Conservation (phyloP, 37 sponge, comb jelly and placozoan species). For the Halichondria panicea region DNA sequence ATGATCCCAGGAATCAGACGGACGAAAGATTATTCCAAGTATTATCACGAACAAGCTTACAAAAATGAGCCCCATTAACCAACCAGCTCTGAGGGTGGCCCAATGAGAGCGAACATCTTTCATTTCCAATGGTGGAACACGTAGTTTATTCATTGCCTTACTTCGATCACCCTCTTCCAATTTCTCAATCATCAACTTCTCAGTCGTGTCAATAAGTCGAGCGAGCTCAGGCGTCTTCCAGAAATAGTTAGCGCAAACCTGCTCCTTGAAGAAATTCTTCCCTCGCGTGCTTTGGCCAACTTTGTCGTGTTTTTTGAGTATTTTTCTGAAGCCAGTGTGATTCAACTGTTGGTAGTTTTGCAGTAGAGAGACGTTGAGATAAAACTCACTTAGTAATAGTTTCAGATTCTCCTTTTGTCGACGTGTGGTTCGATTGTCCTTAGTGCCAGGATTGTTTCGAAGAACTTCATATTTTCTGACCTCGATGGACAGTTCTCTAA, state of each 20-base stretch:
- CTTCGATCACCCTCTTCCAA: constrained; percentile 82
- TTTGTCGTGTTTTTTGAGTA: constrained; percentile 91
- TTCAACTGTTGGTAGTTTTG: constrained; percentile 92
- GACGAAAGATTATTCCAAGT: constrained; percentile 3
- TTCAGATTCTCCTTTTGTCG: constrained; percentile 45
- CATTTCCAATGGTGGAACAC: constrained; percentile 85
- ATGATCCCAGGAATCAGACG: neutral
- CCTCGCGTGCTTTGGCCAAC: constrained; percentile 49
- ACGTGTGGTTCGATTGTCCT: constrained; percentile 1
- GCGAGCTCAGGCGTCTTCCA: constrained; percentile 49
- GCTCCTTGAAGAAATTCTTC: constrained; percentile 13
- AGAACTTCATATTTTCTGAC: neutral
- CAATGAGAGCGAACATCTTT: constrained; percentile 49
- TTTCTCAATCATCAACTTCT: constrained; percentile 65
- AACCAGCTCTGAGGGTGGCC: constrained; percentile 29
- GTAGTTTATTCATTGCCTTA: constrained; percentile 86
- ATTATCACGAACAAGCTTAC: constrained; percentile 25
- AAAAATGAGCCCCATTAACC: constrained; percentile 36
- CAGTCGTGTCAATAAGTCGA: constrained; percentile 58
- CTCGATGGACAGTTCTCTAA: constrained; percentile 32
- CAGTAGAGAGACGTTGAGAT: constrained; percentile 79
- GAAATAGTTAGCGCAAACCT: constrained; percentile 53
- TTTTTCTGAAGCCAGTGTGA: constrained; percentile 87
- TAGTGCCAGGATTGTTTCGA: neutral
- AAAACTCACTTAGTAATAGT: constrained; percentile 74